Percentiles rank a stretch among this genome's conserved stretches.
Conservation (phyloP, 2,113 vertebrate genomes). For the Junco hyemalis region DNA sequence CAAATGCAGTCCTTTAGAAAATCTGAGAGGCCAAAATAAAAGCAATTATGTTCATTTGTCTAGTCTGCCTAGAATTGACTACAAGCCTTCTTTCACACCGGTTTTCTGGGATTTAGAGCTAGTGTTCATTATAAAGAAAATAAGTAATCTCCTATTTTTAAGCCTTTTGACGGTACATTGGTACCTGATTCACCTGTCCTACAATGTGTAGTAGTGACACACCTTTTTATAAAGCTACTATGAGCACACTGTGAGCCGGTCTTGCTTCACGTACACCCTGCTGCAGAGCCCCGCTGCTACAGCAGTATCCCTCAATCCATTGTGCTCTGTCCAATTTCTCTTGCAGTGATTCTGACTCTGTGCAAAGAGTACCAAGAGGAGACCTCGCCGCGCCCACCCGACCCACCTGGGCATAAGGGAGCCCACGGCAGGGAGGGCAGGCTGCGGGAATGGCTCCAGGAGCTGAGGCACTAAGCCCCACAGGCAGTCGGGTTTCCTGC, state of each 20-base stretch:
- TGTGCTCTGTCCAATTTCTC: background rate
- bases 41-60: background rate
- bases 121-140: background rate
- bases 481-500: background rate
- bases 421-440: background rate
- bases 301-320: background rate
- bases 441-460: background rate
- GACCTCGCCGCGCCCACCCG: background rate
- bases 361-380: fast-evolving
- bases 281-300: background rate
- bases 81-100: background rate
- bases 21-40: background rate
- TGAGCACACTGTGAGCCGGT: fast-evolving
- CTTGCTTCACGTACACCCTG: background rate
- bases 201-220: fast-evolving
- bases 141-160: background rate
- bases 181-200: too few relatives aligned
- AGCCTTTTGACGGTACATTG: fast-evolving
- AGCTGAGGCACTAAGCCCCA: background rate
- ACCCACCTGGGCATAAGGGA: background rate
- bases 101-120: background rate
- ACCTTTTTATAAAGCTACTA: background rate
- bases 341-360: fast-evolving
- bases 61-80: background rate
- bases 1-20: background rate